Evolutionary conservation across 37 sponge, comb jelly and placozoan species (phyloP), one percentile per base, ranked within the genome.

Genomic region (Sycon ciliatum): DNA sequence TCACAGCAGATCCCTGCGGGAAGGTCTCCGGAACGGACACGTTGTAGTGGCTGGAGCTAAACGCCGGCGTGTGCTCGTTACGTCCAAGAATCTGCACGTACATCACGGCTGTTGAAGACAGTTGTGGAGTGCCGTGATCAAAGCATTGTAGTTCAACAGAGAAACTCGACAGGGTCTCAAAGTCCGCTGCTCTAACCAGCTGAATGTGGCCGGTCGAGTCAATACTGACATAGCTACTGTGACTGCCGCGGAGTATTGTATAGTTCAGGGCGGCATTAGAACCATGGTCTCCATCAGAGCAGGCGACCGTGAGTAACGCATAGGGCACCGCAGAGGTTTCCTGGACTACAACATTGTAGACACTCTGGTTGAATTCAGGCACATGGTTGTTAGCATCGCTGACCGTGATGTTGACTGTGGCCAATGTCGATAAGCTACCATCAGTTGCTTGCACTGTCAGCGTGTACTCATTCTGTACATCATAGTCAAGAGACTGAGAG

Each of bases 201-300:
- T 20, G 32, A 32, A 89, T 1, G 56, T 71, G 60, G 0, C 89
- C 89, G 26, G 82, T 74, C 36, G 68, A 22, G 33, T 81, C 71
- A 6, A 84, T 33, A 3, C 31, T 3, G 38, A 89, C 76, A 11
- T 56, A 7, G 4, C 35, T 73, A 18, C 72, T 38, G 13, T 74
- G 69, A 73, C 71, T 81, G 4, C 84, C 80, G 26, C 60, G 7
- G 26, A 76, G 4, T 11, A 84, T 4, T 3, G 36, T 18, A 36
- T 84, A 89, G 0, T 16, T 0, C 0, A 89, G 39, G 6, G 65
- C 74, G 20, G 85, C 85, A 81, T 81, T 78, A 26, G 54, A 4
- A 7, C 79, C 89, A 28, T 55, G 64, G 54, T 89, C 89, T 63
- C 82, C 82, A 81, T 89, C 89, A 22, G 2, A 22, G 28, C 82